Percentiles rank a stretch among this genome's conserved stretches.
phyloP scores from a whole-genome alignment of 2,113 vertebrate species.

The Vimba vimba region DNA sequence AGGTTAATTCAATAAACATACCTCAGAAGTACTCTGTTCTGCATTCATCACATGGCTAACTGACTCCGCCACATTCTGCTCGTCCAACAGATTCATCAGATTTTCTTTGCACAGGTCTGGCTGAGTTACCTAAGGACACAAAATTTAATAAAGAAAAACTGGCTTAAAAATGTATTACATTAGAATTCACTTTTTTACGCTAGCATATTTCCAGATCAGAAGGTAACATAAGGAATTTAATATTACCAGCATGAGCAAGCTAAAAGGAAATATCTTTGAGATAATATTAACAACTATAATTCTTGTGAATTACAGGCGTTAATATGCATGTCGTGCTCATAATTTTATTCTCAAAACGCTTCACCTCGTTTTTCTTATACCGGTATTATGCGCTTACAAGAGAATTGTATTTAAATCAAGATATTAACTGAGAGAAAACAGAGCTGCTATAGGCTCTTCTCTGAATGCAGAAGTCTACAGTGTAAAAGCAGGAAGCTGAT shows the following conservation, averaged over 20 bases:
- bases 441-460: background rate
- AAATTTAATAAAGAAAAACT: background rate
- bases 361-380: background rate
- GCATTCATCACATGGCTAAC: background rate
- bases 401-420: background rate
- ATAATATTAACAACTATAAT: background rate
- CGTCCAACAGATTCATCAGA: constrained; percentile 12
- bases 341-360: background rate
- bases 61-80: constrained; percentile 22
- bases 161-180: background rate
- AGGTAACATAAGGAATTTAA: background rate
- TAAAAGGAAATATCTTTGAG: background rate
- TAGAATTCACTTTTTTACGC: background rate
- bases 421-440: constrained; percentile 4
- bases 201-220: background rate
- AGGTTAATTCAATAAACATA: constrained; percentile 33
- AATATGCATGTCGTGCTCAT: background rate
- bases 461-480: background rate
- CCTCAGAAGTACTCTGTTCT: constrained; percentile 10
- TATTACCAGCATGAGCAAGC: background rate
- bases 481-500: constrained; percentile 29
- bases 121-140: constrained; percentile 34
- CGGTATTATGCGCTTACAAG: background rate
- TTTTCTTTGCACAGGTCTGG: constrained; percentile 32
- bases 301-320: background rate